These are phyloP conservation scores for Clupea harengus DNA, from an alignment of 2,113 vertebrate genomes.

Conservation along the genomic window DNA sequence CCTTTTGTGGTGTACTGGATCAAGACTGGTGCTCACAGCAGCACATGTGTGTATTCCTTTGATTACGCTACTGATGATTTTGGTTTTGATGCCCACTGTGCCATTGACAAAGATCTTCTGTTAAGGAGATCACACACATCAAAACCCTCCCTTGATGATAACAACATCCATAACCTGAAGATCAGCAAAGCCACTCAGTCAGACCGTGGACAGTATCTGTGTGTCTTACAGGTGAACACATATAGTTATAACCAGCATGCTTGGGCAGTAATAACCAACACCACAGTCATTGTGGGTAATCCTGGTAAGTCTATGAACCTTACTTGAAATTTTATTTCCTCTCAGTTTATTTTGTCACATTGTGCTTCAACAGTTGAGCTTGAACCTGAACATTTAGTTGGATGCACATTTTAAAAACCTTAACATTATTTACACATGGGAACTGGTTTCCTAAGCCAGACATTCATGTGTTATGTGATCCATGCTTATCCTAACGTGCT, in stretches of 20 bases:
- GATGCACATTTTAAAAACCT: background rate
- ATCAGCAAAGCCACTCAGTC: slow-evolving; percentile 30
- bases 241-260: background rate
- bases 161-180: slow-evolving; percentile 23
- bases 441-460: background rate
- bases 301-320: background rate
- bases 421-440: background rate
- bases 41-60: too few species aligned
- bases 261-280: slow-evolving; percentile 35
- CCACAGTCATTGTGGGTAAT: slow-evolving; percentile 29
- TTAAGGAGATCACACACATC: background rate
- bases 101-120: background rate
- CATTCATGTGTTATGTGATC: background rate
- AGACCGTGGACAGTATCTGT: slow-evolving; percentile 43
- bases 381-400: background rate
- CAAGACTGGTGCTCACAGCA: slow-evolving; percentile 7
- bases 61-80: too few species aligned
- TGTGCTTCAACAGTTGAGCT: background rate
- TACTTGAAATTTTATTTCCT: background rate
- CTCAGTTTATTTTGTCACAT: too few species aligned
- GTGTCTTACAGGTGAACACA: slow-evolving; percentile 18
- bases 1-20: slow-evolving; percentile 38
- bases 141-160: too few species aligned
- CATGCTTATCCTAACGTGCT: too few species aligned
- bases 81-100: too few species aligned